Conservation (phyloP, 2,113 vertebrate species). For the Pogonocichla stellata region DNA sequence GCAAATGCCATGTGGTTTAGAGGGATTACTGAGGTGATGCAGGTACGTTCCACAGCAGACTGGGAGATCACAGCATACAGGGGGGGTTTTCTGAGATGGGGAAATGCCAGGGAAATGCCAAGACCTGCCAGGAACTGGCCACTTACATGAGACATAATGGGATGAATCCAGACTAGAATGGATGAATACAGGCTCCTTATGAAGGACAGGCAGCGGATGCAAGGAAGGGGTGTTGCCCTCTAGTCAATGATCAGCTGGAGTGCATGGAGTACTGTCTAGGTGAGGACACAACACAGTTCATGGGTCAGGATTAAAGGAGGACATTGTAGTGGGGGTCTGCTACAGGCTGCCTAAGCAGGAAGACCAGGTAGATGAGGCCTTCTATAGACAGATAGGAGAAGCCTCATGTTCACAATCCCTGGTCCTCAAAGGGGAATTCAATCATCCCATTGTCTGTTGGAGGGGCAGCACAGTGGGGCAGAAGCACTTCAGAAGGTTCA, state of each 20-base stretch:
- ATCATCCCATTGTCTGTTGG: background rate
- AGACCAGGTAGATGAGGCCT: background rate
- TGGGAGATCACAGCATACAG: background rate
- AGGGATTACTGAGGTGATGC: background rate
- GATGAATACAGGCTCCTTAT: background rate
- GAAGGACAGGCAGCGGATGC: background rate
- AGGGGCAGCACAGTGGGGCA: background rate
- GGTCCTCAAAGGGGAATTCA: background rate
- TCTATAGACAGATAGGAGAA: background rate
- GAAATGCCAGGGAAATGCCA: background rate
- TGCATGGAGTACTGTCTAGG: background rate
- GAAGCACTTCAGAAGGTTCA: background rate
- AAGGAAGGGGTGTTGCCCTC: background rate
- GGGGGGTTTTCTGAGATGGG: fast-evolving
- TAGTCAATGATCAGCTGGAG: background rate
- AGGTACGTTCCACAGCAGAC: background rate
- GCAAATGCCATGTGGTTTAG: background rate
- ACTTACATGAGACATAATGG: background rate
- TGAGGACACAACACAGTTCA: background rate
- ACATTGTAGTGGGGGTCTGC: background rate
- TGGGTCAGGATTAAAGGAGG: background rate
- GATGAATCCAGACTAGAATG: background rate
- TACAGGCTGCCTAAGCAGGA: background rate
- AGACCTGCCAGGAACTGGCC: background rate
- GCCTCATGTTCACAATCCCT: background rate